Percentiles rank a stretch among this genome's conserved stretches.
Evolutionary conservation across 2,888 invertebrate species (phyloP).

Genomic region (Argyra leucocephala): DNA sequence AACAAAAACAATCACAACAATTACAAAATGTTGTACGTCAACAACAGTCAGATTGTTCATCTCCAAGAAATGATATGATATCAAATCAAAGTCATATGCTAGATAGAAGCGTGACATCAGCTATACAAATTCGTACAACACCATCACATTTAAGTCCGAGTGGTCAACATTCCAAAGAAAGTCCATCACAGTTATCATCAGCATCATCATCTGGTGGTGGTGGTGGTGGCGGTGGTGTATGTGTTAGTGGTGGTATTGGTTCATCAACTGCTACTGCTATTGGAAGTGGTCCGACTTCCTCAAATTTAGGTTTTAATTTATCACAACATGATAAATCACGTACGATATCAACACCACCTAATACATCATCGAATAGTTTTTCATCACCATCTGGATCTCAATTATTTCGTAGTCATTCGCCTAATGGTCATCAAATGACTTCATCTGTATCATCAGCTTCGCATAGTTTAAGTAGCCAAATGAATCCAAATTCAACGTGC

Average conservation of each 20-base stretch:
- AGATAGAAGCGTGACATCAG: slow-evolving; percentile 37
- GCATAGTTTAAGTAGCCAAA: slow-evolving; percentile 31
- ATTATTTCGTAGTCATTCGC: slow-evolving; percentile 32
- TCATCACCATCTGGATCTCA: slow-evolving; percentile 27
- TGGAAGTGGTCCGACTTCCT: slow-evolving; percentile 12
- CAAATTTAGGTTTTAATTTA: slow-evolving; percentile 14
- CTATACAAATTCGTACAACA: slow-evolving; percentile 26
- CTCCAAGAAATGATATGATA: slow-evolving; percentile 22
- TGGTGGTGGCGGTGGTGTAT: slow-evolving; percentile 18
- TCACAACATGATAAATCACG: slow-evolving; percentile 13
- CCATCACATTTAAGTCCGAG: slow-evolving; percentile 23
- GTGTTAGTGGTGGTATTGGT: slow-evolving; percentile 15
- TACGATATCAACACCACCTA: slow-evolving; percentile 16
- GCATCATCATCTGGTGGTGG: slow-evolving; percentile 14
- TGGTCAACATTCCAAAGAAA: slow-evolving; percentile 18
- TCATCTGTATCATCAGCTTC: slow-evolving; percentile 35
- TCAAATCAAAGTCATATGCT: slow-evolving; percentile 16
- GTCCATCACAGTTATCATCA: slow-evolving; percentile 1
- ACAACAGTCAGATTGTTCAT: slow-evolving; percentile 20
- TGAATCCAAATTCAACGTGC: slow-evolving; percentile 27
- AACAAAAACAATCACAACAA: neutral
- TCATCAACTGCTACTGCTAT: neutral
- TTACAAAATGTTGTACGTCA: slow-evolving; percentile 17
- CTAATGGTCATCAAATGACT: slow-evolving; percentile 27
- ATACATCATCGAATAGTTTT: slow-evolving; percentile 23